These are phyloP conservation scores for Trichopoda pennipes DNA, from an alignment of 2,888 invertebrate species.

Conservation along the genomic window DNA sequence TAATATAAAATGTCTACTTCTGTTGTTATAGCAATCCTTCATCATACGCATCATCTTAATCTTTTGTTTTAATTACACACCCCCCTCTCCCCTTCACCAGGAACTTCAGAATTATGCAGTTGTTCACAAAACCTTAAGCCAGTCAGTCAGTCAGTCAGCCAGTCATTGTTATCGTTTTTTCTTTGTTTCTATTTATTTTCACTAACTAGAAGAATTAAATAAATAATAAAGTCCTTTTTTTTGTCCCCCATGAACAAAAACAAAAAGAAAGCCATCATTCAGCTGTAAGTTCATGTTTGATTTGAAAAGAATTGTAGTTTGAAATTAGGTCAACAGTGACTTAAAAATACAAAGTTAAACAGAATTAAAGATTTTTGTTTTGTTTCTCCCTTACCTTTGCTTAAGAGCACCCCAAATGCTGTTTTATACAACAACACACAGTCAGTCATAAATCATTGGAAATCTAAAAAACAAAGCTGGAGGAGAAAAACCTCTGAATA, in stretches of 20 bases:
- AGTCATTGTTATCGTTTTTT: slow-evolving; percentile 12
- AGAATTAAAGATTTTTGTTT: slow-evolving; percentile 34
- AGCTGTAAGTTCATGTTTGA: slow-evolving; percentile 27
- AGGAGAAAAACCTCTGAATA: not conserved
- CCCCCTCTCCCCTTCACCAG: not conserved
- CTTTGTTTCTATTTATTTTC: slow-evolving; percentile 1
- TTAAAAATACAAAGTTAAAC: slow-evolving; percentile 29
- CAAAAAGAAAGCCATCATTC: not conserved
- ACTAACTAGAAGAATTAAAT: slow-evolving; percentile 24
- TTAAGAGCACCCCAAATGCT: not conserved
- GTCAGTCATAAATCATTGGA: slow-evolving; percentile 58
- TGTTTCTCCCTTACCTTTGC: slow-evolving; percentile 32
- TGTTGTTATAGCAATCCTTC: not conserved
- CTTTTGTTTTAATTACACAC: slow-evolving; percentile 49
- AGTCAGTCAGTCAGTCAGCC: too few species aligned
- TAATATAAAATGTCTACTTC: not conserved
- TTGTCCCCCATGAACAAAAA: not conserved
- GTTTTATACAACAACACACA: not conserved
- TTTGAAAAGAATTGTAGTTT: slow-evolving; percentile 39
- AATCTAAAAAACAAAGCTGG: slow-evolving; percentile 11
- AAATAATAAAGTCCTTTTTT: not conserved
- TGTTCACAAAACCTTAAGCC: slow-evolving; percentile 19
- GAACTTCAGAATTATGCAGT: not conserved
- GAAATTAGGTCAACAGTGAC: slow-evolving; percentile 65
- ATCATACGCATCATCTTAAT: slow-evolving; percentile 34